Conservation (phyloP, 2,888 invertebrate species). For the Pseudanteris insignis region DNA sequence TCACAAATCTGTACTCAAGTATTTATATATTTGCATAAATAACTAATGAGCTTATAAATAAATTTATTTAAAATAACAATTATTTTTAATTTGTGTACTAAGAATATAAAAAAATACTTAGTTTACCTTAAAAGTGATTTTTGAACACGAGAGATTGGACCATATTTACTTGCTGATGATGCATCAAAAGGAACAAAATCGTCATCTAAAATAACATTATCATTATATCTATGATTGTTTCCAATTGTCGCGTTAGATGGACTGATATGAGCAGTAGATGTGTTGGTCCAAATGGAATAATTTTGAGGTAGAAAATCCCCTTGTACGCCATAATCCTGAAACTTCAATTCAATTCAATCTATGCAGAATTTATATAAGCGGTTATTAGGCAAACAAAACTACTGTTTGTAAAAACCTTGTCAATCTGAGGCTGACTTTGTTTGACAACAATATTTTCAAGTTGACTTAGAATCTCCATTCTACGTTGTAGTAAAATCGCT, state of each 20-base stretch:
- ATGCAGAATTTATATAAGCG: conserved; percentile 1
- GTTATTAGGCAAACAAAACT: no score
- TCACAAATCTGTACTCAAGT: no score
- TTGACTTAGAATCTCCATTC: conserved; percentile 72
- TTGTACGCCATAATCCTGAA: conserved; percentile 58
- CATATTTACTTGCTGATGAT: conserved; percentile 74
- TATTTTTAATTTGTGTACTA: no score
- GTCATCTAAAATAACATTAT: conserved; percentile 71
- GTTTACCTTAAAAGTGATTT: conserved; percentile 59
- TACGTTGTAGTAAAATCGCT: conserved; percentile 71
- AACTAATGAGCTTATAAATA: no score
- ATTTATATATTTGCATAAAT: not conserved
- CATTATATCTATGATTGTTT: conserved; percentile 68
- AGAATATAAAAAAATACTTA: no score
- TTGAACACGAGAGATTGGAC: conserved; percentile 72
- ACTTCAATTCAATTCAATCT: no score
- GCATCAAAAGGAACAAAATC: conserved; percentile 76
- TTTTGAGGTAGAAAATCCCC: conserved; percentile 55
- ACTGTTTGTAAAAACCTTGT: no score
- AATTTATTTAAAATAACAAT: no score
- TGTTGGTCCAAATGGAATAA: conserved; percentile 63
- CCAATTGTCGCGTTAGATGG: conserved; percentile 56
- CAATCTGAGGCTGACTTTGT: conserved; percentile 56
- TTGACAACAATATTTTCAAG: conserved; percentile 72
- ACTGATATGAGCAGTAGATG: conserved; percentile 53